Evolutionary conservation across 2,888 invertebrate species (phyloP).

Genomic region (Thalpophila matura): DNA sequence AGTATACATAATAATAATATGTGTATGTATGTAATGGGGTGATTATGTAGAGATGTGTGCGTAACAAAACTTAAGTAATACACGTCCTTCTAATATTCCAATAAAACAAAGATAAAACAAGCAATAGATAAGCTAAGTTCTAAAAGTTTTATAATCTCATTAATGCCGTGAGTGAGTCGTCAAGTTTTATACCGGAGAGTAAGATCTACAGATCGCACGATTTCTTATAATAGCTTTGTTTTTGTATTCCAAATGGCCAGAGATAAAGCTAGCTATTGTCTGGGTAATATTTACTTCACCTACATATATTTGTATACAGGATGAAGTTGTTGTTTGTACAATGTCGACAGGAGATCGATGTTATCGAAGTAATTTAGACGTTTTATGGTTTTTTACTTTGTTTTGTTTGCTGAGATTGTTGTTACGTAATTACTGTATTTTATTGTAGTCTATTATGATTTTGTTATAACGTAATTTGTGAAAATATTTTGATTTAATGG

Average conservation of each 20-base stretch:
- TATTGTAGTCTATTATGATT: conserved; percentile 3
- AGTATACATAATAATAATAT: too few relatives aligned
- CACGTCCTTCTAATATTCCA: conserved; percentile 39
- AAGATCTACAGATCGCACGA: conserved; percentile 69
- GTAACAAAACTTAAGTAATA: conserved; percentile 36
- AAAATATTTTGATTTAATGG: background rate
- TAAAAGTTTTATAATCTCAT: conserved; percentile 85
- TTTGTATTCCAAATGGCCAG: conserved; percentile 74
- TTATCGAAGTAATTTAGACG: conserved; percentile 40
- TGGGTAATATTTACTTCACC: conserved; percentile 64
- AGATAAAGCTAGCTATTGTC: conserved; percentile 75
- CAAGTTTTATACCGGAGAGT: conserved; percentile 62
- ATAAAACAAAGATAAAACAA: conserved; percentile 56
- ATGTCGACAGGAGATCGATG: conserved; percentile 47
- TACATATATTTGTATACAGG: conserved; percentile 61
- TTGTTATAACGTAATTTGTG: conserved; percentile 3
- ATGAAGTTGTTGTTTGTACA: conserved; percentile 57
- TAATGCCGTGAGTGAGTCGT: conserved; percentile 76
- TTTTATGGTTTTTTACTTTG: conserved; percentile 52
- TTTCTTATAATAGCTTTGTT: conserved; percentile 82
- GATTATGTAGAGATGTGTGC: background rate
- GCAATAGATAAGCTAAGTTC: conserved; percentile 66
- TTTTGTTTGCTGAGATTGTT: conserved; percentile 30
- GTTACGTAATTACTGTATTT: conserved; percentile 27
- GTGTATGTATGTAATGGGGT: background rate